Conservation (phyloP, 2,113 vertebrate genomes). For the Aphelocoma coerulescens region DNA sequence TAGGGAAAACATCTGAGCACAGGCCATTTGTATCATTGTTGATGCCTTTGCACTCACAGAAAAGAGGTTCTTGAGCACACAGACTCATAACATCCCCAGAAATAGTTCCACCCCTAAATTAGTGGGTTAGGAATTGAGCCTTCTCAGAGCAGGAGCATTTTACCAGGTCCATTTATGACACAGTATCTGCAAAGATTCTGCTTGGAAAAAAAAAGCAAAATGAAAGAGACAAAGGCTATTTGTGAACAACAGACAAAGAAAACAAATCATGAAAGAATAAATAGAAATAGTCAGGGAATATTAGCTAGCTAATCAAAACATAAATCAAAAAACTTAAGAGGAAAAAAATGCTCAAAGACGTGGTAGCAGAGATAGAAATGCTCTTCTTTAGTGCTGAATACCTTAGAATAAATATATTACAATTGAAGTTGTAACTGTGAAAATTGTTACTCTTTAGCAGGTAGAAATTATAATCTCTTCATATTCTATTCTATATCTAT, state of each 20-base stretch:
- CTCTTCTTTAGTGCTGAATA: not conserved
- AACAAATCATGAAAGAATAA: not conserved
- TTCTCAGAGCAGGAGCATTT: not conserved
- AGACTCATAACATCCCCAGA: not conserved
- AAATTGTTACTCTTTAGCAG: not conserved
- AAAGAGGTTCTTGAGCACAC: not conserved
- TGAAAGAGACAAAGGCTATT: not conserved
- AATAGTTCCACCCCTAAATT: slow-evolving; percentile 34
- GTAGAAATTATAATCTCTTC: not conserved
- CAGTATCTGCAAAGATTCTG: not conserved
- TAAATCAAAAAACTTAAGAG: not conserved
- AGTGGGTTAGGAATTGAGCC: not conserved
- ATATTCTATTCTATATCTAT: not conserved
- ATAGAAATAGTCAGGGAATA: not conserved
- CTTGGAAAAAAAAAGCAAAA: not conserved
- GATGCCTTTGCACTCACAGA: not conserved
- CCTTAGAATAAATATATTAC: not conserved
- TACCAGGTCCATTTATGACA: not conserved
- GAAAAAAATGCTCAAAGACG: not conserved
- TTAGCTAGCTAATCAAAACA: not conserved
- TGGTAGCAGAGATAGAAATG: not conserved
- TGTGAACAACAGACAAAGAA: not conserved
- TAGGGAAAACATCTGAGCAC: not conserved
- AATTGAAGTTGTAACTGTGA: not conserved
- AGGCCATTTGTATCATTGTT: not conserved